Evolutionary conservation across 1,140 invertebrate genomes (phyloP), one percentile per base, ranked within the genome.

Genomic region (Reticulitermes speratus): DNA sequence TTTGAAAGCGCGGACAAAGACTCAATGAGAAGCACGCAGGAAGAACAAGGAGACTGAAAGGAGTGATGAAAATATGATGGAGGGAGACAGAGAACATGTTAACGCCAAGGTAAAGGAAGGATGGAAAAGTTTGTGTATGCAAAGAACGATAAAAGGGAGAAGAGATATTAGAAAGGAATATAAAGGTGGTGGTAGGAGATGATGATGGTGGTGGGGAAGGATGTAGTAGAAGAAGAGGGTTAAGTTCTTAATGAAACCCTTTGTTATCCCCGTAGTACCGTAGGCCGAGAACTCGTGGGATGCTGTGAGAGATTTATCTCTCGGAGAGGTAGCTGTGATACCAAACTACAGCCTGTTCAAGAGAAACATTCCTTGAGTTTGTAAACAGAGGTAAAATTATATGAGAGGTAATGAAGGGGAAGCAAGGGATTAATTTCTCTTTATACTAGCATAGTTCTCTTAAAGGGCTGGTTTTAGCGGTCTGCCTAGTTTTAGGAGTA

Each of bases 401-500:
- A 75, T 30, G 65, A 75, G 65, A 16, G 25, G n/a, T 75, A 75
- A 75, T 75, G 65, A 75, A 75, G 14, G 65, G 59, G 65, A 75
- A 75, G n/a, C n/a, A 30, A 11, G 65, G 65, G 65, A 75, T 75
- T 75, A 75, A 75, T 75, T 30, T 30, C 65, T 75, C 65, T 75
- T 75, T 25, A 75, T 75, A 75, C 65, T 30, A 14, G 65, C 7
- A 30, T 30, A 75, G 65, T 30, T 30, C 65, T 75, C 65, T 75
- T 75, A 75, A 75, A 75, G 65, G 65, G n/a, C 65, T 75, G 7
- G 65, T 75, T 6, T 75, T 30, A 30, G 65, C n/a, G 65, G 65
- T 75, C 65, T 75, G n/a, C 65, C 65, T 75, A 75, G 65, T 75
- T 75, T 75, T 75, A 75, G 65, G 65, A 75, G n/a, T 30, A 75